Evolutionary conservation across 2,888 invertebrate genomes (phyloP).

Genomic region (Pseudanteris insignis): DNA sequence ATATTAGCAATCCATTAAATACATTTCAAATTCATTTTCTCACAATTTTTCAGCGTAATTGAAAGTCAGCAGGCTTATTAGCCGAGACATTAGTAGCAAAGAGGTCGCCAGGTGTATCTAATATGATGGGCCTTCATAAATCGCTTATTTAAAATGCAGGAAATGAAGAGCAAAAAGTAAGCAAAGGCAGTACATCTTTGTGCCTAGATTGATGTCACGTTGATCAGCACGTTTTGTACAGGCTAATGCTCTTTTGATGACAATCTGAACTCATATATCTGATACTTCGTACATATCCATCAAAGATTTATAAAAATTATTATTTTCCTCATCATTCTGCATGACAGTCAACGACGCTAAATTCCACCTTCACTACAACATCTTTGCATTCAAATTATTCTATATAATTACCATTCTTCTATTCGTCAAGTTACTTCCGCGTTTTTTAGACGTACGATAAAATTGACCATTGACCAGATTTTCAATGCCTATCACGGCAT

Average conservation of each 20-base stretch:
- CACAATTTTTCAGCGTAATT: constrained; percentile 27
- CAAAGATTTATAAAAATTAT: constrained; percentile 22
- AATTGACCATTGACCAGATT: no score
- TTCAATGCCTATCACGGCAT: no score
- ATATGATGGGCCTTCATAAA: constrained; percentile 22
- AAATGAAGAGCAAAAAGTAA: constrained; percentile 34
- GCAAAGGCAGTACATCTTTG: constrained; percentile 42
- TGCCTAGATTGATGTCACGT: constrained; percentile 47
- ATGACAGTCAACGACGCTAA: constrained; percentile 17
- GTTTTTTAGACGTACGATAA: no score
- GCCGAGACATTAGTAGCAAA: constrained; percentile 38
- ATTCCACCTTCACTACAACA: constrained; percentile 5
- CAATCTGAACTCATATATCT: constrained; percentile 34
- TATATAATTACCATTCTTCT: constrained; percentile 25
- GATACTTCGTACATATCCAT: constrained; percentile 30
- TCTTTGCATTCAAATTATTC: constrained; percentile 22
- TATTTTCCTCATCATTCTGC: constrained; percentile 37
- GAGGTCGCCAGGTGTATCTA: constrained; percentile 38
- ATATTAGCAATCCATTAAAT: no score
- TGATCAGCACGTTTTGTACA: constrained; percentile 43
- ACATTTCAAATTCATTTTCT: constrained; percentile 21
- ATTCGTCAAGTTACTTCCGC: constrained; percentile 9
- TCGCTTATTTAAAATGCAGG: constrained; percentile 33
- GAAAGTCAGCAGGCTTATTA: constrained; percentile 40
- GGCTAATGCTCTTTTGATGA: constrained; percentile 48